Evolutionary conservation across 2,113 vertebrate species (phyloP).

Genomic region (Egretta garzetta): DNA sequence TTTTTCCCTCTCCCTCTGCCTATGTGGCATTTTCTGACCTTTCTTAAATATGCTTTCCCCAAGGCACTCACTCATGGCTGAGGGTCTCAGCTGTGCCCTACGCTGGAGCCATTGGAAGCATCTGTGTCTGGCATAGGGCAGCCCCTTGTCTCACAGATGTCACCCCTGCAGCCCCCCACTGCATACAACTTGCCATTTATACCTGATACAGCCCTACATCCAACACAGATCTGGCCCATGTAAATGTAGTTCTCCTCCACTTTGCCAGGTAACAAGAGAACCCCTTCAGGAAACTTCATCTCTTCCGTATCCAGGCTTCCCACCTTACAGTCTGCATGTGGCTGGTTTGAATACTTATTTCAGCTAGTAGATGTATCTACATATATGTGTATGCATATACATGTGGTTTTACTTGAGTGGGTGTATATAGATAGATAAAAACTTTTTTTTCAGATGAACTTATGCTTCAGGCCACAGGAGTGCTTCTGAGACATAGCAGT

Average conservation of each 20-base stretch:
- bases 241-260: background rate
- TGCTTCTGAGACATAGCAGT: background rate
- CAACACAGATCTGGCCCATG: background rate
- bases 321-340: background rate
- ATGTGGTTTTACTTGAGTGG: background rate
- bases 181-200: no score
- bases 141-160: no score
- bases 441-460: background rate
- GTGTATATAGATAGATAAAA: background rate
- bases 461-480: background rate
- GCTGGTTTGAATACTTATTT: background rate
- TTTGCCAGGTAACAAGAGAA: background rate
- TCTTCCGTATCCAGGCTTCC: background rate
- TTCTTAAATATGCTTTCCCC: fast-evolving
- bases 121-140: fast-evolving
- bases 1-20: background rate
- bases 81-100: background rate
- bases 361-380: background rate
- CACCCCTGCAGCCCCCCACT: background rate
- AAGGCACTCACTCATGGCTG: fast-evolving
- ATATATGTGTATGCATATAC: fast-evolving
- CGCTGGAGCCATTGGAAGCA: background rate
- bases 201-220: background rate
- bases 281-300: background rate
- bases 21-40: background rate